Base-by-base conservation (phyloP, 2,888 invertebrate species). In the Trichogramma evanescens region DNA sequence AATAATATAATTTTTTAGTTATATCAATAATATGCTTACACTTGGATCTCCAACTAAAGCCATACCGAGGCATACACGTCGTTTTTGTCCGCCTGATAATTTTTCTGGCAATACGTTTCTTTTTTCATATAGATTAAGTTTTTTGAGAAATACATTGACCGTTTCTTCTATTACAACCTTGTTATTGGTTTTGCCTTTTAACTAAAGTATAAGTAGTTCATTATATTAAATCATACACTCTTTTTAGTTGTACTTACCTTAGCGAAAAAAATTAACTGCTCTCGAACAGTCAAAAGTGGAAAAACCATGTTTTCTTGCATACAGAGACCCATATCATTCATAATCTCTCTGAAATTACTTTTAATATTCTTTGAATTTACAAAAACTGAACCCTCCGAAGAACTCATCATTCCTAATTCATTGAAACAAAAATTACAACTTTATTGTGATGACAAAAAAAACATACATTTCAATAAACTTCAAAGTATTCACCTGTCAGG, bases 11-110 rank as follows among this genome's bases (percentile, higher is more conserved):
- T 42, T n/a, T 50, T 13, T 9, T 26, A 5, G 13, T 51, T 40
- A 40, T 9, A 10, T 10, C 53, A 42, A 46, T 53, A 13, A 10
- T 40, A 56, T 42, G 66, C 63, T 65, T 66, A 80, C 80, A 68
- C 80, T 83, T 5, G 91, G 87, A 63, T 85, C 84, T 1, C 92
- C 92, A 40, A 91, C 84, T 55, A 93, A 80, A 0, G 93, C 90
- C 72, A 92, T 90, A 10, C 88, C 92, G 13, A 94, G 82, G 55
- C 89, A 91, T 56, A 95, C 77, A 64, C 93, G 89, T 49, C 95
- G 82, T 78, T 92, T 91, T 86, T 94, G 94, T 8, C 95, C 95
- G 6, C 94, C 94, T 0, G 95, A 95, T 60, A 95, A 78, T 48
- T 83, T 81, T 41, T 75, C 74, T 0, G 87, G 84, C 64, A 82